phyloP scores from a whole-genome alignment of 1,140 invertebrate species.

The Gonioctena quinquepunctata region DNA sequence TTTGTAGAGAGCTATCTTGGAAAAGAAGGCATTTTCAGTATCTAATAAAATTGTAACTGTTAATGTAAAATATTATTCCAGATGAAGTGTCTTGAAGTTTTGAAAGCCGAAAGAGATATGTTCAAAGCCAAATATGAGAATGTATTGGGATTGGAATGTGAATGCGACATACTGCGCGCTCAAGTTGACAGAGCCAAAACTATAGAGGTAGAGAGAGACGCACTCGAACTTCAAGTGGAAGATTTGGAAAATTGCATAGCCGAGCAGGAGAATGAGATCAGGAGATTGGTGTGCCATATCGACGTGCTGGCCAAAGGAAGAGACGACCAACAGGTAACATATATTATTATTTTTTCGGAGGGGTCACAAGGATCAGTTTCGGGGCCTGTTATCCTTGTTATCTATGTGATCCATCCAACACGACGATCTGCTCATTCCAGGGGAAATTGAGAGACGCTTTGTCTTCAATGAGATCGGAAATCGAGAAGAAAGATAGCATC shows the following conservation, averaged over 20 bases:
- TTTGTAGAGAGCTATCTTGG: no score
- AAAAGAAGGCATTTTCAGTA: no score
- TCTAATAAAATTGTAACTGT: no score
- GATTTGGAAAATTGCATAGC: conserved; percentile 47
- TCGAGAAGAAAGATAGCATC: conserved; percentile 48
- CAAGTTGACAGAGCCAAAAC: conserved; percentile 37
- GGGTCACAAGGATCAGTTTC: no score
- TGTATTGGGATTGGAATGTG: conserved; percentile 37
- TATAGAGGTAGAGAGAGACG: conserved; percentile 41
- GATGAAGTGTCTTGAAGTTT: conserved; percentile 38
- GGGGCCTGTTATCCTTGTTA: no score
- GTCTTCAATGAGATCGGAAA: conserved; percentile 39
- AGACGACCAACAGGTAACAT: conserved; percentile 49
- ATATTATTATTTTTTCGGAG: no score
- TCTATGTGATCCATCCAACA: no score
- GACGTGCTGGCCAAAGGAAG: conserved; percentile 44
- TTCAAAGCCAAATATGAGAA: conserved; percentile 47
- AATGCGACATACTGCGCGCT: conserved; percentile 38
- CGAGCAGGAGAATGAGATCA: conserved; percentile 53
- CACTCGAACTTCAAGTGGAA: conserved; percentile 36
- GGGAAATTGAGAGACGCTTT: conserved; percentile 43
- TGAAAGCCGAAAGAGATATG: conserved; percentile 45
- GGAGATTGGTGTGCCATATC: conserved; percentile 44
- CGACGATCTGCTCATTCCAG: conserved; percentile 39
- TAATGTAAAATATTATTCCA: no score